Base-by-base conservation (phyloP, 2,888 invertebrate genomes). In the Liopterus haemorrhoidalis region DNA sequence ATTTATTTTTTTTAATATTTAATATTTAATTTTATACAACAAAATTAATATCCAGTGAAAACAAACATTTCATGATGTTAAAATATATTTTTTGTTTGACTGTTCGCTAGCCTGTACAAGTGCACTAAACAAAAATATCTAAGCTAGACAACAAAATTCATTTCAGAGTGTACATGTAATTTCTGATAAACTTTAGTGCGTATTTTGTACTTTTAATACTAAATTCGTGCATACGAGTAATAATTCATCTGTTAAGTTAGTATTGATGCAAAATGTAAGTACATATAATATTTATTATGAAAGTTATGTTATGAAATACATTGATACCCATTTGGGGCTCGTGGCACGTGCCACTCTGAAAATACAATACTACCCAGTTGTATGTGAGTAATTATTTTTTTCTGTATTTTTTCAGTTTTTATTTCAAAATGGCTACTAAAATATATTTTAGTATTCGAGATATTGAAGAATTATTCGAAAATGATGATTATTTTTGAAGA, bases 401-500 rank as follows among this genome's bases (percentile, higher is more conserved):
- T 25, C n/a, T 9, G 15, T 21, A 37, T n/a, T n/a, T n/a, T n/a
- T n/a, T n/a, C n/a, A n/a, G n/a, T n/a, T n/a, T n/a, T n/a, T n/a
- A n/a, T n/a, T n/a, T n/a, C n/a, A n/a, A n/a, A n/a, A n/a, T 21
- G 16, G 22, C 22, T 21, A 25, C 15, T 24, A 38, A 24, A 38
- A 38, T 14, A 3, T 12, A 14, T 38, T 19, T 21, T 15, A 37
- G 21, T 24, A 9, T 38, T 21, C 2, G 24, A 38, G 38, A 38
- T 38, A 38, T 38, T 38, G 28, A 39, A 28, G 39, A 18, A 16
- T 39, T 39, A 28, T 39, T 40, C 30, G 15, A 30, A 5, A 19
- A 31, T 40, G 31, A 31, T 4, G 31, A 30, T 9, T 31, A n/a
- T 40, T 31, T 31, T 20, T 14, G 24, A 40, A 30, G 40, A 31